A percentile compares a stretch with the other conserved stretches of the same genome.
Evolutionary conservation across 2,113 vertebrate genomes (phyloP).

Genomic region (Taurulus bubalis): DNA sequence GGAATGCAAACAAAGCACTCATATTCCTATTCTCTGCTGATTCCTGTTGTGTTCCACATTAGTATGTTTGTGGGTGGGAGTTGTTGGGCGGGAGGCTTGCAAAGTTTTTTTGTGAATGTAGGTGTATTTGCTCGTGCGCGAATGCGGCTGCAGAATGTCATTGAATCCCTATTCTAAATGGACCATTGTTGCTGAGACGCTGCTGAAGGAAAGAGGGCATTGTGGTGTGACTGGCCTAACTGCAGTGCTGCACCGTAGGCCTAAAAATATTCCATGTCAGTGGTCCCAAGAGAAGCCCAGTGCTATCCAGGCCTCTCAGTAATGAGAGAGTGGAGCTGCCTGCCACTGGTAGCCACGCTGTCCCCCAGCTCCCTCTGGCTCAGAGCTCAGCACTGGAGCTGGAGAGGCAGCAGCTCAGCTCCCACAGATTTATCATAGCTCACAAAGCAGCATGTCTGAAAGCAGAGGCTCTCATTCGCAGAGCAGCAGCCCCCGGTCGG

Average conservation of each 20-base stretch:
- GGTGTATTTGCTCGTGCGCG: constrained; percentile 23
- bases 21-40: constrained; percentile 18
- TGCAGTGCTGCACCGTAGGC: constrained; percentile 72
- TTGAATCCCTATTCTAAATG: constrained; percentile 37
- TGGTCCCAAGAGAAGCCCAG: constrained; percentile 77
- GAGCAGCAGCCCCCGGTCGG: constrained; percentile 63
- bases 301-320: constrained; percentile 80
- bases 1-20: constrained; percentile 33
- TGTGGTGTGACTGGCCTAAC: constrained; percentile 76
- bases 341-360: constrained; percentile 74
- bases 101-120: constrained; percentile 10
- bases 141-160: constrained; percentile 25
- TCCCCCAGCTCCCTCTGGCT: constrained; percentile 78
- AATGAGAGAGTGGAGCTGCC: constrained; percentile 83
- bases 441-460: constrained; percentile 79
- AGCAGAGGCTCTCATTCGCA: constrained; percentile 70
- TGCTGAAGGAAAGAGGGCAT: constrained; percentile 66
- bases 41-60: background rate
- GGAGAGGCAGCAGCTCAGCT: constrained; percentile 73
- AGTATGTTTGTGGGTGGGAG: background rate
- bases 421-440: constrained; percentile 84
- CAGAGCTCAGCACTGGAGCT: constrained; percentile 72
- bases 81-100: background rate
- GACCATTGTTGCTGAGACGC: constrained; percentile 63
- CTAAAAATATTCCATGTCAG: constrained; percentile 84